phyloP scores from a whole-genome alignment of 2,888 invertebrate genomes.

The Leptopilina syphax region DNA sequence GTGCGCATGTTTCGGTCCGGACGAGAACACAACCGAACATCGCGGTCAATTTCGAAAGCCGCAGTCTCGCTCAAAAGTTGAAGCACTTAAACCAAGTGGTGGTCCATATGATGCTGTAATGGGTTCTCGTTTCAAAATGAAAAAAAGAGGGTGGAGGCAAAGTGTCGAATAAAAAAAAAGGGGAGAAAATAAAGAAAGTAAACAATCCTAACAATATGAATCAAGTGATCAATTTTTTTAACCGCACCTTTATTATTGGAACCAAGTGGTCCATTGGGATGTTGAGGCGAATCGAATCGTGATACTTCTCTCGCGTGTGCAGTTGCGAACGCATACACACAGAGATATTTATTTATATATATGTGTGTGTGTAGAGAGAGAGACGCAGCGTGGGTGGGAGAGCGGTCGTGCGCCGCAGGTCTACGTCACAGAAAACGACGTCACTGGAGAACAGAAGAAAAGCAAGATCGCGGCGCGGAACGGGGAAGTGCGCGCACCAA shows the following conservation, averaged over 20 bases:
- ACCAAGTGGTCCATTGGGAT: neutral
- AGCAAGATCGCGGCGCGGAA: slow-evolving; percentile 48
- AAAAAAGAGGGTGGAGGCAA: too few species aligned
- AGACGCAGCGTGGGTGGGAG: slow-evolving; percentile 46
- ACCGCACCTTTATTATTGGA: too few species aligned
- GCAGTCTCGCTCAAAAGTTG: neutral
- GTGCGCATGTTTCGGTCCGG: slow-evolving; percentile 19
- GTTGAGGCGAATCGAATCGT: slow-evolving; percentile 32
- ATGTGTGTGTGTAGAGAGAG: neutral
- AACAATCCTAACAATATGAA: too few species aligned
- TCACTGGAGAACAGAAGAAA: slow-evolving; percentile 65
- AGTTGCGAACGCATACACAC: slow-evolving; percentile 60
- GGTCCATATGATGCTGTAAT: neutral
- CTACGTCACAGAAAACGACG: slow-evolving; percentile 70
- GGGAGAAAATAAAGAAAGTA: too few species aligned
- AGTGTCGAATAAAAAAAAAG: too few species aligned
- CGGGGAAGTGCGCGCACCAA: slow-evolving; percentile 51
- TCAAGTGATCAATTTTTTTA: too few species aligned
- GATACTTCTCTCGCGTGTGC: slow-evolving; percentile 43
- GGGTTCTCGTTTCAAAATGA: too few species aligned
- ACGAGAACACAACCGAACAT: neutral
- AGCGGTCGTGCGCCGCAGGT: slow-evolving; percentile 47
- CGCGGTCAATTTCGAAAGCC: slow-evolving; percentile 27
- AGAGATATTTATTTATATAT: neutral
- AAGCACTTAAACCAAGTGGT: slow-evolving; percentile 1